Evolutionary conservation across 2,888 invertebrate species (phyloP).

Genomic region (Eupithecia abbreviata): DNA sequence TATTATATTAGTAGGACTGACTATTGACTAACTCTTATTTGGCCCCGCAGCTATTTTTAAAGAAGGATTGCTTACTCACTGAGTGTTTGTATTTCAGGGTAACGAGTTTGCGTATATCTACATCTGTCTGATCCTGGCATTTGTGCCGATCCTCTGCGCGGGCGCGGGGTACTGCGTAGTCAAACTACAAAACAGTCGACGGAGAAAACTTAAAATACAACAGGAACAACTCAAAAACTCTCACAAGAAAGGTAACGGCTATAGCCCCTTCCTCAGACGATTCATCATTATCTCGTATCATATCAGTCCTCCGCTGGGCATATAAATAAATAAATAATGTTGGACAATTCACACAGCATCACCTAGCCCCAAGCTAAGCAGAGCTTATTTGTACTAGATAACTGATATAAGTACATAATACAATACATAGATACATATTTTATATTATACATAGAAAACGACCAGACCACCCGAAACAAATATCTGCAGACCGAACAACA

Average conservation of each 20-base stretch:
- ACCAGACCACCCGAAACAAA: too few relatives aligned
- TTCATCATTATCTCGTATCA: neutral
- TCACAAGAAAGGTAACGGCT: constrained; percentile 74
- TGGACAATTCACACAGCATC: too few relatives aligned
- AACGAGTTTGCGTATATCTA: constrained; percentile 99
- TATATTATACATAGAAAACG: too few relatives aligned
- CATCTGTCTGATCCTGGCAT: constrained; percentile 94
- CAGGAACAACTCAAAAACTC: constrained; percentile 87
- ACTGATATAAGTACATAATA: too few relatives aligned
- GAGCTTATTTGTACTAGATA: too few relatives aligned
- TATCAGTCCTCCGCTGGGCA: neutral
- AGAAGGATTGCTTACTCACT: neutral
- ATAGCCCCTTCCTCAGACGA: neutral
- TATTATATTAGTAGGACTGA: too few relatives aligned
- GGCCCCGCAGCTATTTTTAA: neutral
- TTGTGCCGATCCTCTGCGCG: constrained; percentile 96
- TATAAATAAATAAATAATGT: neutral
- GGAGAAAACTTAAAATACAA: constrained; percentile 91
- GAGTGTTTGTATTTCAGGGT: constrained; percentile 83
- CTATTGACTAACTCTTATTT: too few relatives aligned
- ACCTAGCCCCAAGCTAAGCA: too few relatives aligned
- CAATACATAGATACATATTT: too few relatives aligned
- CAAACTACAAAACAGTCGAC: constrained; percentile 93
- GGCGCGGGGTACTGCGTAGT: constrained; percentile 96
- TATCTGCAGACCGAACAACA: too few relatives aligned